Evolutionary conservation across 1,140 invertebrate species (phyloP).

Genomic region (Eulimnadia texana): DNA sequence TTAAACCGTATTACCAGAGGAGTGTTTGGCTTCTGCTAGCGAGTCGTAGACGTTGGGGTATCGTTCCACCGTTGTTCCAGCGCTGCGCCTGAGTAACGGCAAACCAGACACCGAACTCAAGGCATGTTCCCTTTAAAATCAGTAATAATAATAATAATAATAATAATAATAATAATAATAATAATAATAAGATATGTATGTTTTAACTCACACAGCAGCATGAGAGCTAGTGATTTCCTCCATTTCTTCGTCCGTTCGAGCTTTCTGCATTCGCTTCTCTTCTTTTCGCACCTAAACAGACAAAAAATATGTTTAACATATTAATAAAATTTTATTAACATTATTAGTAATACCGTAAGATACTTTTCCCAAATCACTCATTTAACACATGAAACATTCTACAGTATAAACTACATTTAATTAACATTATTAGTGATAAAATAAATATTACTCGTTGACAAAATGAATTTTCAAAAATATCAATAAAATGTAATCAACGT

Average conservation of each 20-base stretch:
- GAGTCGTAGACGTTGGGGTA: slow-evolving; percentile 76
- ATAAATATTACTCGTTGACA: neutral
- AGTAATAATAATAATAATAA: slow-evolving; percentile 26
- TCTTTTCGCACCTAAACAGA: slow-evolving; percentile 48
- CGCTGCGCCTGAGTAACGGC: slow-evolving; percentile 28
- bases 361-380: no score
- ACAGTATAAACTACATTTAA: neutral
- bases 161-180: slow-evolving; percentile 9
- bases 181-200: slow-evolving; percentile 5
- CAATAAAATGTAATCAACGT: no score
- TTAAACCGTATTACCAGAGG: slow-evolving; percentile 39
- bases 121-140: slow-evolving; percentile 34
- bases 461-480: neutral
- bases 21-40: slow-evolving; percentile 47
- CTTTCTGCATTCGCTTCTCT: slow-evolving; percentile 61
- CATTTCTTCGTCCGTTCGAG: slow-evolving; percentile 39
- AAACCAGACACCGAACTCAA: slow-evolving; percentile 18
- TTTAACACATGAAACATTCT: no score
- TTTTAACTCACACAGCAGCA: slow-evolving; percentile 3
- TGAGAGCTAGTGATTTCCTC: slow-evolving; percentile 18
- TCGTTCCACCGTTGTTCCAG: slow-evolving; percentile 35
- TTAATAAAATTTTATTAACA: no score
- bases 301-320: neutral
- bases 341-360: no score
- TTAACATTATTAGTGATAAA: neutral